phyloP scores from a whole-genome alignment of 2,888 invertebrate species.

The Peribatodes rhomboidaria region DNA sequence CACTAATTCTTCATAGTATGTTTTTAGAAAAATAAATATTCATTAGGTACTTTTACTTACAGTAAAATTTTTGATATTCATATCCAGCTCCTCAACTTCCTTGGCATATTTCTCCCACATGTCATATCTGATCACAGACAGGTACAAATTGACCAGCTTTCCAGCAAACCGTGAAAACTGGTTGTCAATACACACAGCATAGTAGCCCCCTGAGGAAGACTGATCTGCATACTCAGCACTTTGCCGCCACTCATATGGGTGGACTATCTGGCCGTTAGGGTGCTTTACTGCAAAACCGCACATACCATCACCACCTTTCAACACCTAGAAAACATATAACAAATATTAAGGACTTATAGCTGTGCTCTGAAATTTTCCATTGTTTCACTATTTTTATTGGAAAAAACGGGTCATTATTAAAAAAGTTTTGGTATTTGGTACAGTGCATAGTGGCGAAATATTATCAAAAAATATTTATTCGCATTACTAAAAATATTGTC shows the following conservation, averaged over 20 bases:
- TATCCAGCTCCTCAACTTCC: conserved; percentile 94
- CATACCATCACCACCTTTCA: conserved; percentile 97
- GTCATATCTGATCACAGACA: conserved; percentile 96
- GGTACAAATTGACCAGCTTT: conserved; percentile 95
- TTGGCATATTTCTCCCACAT: conserved; percentile 97
- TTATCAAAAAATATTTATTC: too few relatives aligned
- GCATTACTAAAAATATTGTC: too few relatives aligned
- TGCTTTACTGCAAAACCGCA: conserved; percentile 96
- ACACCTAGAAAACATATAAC: conserved; percentile 87
- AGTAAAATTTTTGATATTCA: conserved; percentile 96
- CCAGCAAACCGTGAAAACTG: conserved; percentile 96
- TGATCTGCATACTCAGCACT: conserved; percentile 96
- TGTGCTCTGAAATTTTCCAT: neutral
- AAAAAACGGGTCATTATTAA: too few relatives aligned
- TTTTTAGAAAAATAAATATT: too few relatives aligned
- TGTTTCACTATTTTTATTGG: too few relatives aligned
- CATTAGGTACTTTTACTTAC: conserved; percentile 82
- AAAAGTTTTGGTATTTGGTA: too few relatives aligned
- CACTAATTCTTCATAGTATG: neutral
- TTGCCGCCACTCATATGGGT: conserved; percentile 96
- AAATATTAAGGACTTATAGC: neutral
- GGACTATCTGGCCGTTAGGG: conserved; percentile 93
- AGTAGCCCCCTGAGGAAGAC: conserved; percentile 93
- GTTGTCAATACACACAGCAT: conserved; percentile 96
- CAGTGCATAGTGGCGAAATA: too few relatives aligned